Percentiles rank a stretch among this genome's conserved stretches.
Conservation (phyloP, 2,113 vertebrate species). For the Phocoena sinus region DNA sequence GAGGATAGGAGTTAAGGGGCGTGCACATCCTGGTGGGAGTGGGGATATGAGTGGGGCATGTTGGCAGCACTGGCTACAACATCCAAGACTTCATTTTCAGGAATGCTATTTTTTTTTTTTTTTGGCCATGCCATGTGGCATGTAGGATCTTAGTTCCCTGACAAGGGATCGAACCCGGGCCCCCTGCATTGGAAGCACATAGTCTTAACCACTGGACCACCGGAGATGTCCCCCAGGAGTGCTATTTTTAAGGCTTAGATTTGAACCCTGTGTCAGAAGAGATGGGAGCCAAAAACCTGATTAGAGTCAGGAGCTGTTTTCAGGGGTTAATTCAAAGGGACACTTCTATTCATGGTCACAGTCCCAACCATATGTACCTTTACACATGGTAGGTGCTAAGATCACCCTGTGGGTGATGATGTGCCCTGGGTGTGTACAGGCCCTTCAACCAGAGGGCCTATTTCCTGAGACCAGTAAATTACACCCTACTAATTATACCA, state of each 20-base stretch:
- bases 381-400: background rate
- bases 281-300: background rate
- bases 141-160: too few relatives aligned
- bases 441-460: too few relatives aligned
- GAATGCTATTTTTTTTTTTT: too few relatives aligned
- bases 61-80: background rate
- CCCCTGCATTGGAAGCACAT: too few relatives aligned
- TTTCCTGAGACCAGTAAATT: background rate
- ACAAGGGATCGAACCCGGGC: too few relatives aligned
- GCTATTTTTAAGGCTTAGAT: background rate
- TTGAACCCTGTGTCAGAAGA: background rate
- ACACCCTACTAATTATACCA: background rate
- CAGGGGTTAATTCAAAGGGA: background rate
- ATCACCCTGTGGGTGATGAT: fast-evolving
- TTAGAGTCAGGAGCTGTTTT: background rate
- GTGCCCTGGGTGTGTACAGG: background rate
- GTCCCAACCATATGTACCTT: background rate
- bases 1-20: background rate
- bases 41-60: fast-evolving
- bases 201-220: too few relatives aligned
- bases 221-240: too few relatives aligned
- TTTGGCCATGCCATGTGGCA: too few relatives aligned
- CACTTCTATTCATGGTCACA: background rate
- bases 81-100: too few relatives aligned
- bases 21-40: fast-evolving